Evolutionary conservation across 2,113 vertebrate species (phyloP).

Genomic region (Gymnobelideus leadbeateri): DNA sequence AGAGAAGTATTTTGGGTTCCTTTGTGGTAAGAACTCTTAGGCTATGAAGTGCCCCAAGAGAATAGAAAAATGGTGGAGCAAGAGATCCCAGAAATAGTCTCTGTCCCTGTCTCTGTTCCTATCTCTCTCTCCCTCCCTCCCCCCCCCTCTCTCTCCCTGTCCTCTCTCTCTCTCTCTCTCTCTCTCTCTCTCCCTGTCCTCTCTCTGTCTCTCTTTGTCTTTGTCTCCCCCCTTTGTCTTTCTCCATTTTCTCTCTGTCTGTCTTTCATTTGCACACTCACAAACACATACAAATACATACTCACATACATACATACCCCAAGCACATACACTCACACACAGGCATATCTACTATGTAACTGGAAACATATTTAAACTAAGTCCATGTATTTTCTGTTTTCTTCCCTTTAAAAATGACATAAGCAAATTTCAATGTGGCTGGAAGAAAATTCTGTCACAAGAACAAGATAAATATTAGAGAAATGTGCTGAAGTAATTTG

Average conservation of each 20-base stretch:
- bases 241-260: too few species aligned
- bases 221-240: too few species aligned
- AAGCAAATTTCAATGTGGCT: conserved; percentile 66
- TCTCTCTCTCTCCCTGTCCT: too few species aligned
- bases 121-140: too few species aligned
- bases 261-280: too few species aligned
- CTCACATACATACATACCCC: too few species aligned
- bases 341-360: conserved; percentile 42
- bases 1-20: conserved; percentile 71
- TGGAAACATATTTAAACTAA: conserved; percentile 62
- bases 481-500: conserved; percentile 68
- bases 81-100: conserved; percentile 61
- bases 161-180: too few species aligned
- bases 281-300: too few species aligned
- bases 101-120: not conserved
- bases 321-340: conserved; percentile 11
- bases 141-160: too few species aligned
- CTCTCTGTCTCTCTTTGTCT: too few species aligned
- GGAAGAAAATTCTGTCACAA: conserved; percentile 68
- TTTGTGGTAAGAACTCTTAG: conserved; percentile 19
- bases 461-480: conserved; percentile 59
- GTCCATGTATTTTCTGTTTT: conserved; percentile 25
- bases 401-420: conserved; percentile 70
- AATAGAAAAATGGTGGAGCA: conserved; percentile 68
- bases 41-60: conserved; percentile 76